phyloP scores from a whole-genome alignment of 2,888 invertebrate genomes.

The Limnephilus marmoratus region DNA sequence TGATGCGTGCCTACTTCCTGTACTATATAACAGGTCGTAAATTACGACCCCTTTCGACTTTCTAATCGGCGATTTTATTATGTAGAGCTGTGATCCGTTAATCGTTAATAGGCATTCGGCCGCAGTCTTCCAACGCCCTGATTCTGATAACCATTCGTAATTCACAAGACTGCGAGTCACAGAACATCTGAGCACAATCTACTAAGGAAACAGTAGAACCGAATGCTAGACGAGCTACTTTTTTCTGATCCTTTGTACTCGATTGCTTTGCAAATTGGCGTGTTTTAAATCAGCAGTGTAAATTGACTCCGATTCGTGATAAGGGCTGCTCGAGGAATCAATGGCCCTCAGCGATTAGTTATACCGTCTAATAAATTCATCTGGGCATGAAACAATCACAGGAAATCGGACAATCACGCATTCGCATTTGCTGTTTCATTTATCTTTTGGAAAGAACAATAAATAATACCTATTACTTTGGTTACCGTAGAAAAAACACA shows the following conservation, averaged over 20 bases:
- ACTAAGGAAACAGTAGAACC: too few species aligned
- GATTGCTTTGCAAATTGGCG: constrained; percentile 43
- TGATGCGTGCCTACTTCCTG: constrained; percentile 22
- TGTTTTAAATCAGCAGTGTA: constrained; percentile 45
- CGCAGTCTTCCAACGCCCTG: too few species aligned
- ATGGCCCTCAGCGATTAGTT: constrained; percentile 23
- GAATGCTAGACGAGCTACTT: neutral
- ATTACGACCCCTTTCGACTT: constrained; percentile 3
- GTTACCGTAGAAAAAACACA: neutral
- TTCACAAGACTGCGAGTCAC: neutral
- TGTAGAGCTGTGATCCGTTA: constrained; percentile 10
- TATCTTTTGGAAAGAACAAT: constrained; percentile 5
- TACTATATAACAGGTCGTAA: neutral
- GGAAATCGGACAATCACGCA: constrained; percentile 45
- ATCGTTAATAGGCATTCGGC: too few species aligned
- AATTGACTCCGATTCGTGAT: neutral
- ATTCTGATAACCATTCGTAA: neutral
- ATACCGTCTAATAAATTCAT: constrained; percentile 17
- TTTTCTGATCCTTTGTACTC: constrained; percentile 40
- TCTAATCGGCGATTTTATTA: neutral
- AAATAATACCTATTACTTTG: neutral
- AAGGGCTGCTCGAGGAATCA: constrained; percentile 28
- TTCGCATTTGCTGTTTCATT: constrained; percentile 35
- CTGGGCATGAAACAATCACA: constrained; percentile 38
- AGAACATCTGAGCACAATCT: neutral